Percentiles rank a stretch among this genome's conserved stretches.
Evolutionary conservation across 2,888 invertebrate species (phyloP).

Genomic region (Yponomeuta malinellus): DNA sequence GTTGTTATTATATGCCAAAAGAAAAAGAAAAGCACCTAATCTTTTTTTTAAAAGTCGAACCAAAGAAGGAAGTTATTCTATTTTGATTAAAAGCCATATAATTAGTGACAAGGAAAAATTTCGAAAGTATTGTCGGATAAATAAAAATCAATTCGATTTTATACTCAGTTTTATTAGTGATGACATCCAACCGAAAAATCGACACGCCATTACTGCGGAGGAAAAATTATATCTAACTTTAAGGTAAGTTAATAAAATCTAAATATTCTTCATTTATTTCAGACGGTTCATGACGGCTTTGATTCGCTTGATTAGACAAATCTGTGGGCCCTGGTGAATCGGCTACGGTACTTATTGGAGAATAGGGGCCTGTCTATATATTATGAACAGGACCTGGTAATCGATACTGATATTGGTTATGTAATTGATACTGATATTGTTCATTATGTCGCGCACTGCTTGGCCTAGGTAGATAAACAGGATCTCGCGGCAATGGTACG

Average conservation of each 20-base stretch:
- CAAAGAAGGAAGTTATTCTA: too few relatives aligned
- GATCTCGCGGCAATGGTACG: background rate
- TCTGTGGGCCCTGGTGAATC: constrained; percentile 17
- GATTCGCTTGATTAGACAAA: constrained; percentile 12
- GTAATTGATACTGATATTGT: background rate
- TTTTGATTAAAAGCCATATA: too few relatives aligned
- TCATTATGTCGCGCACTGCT: constrained; percentile 6
- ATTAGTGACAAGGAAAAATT: too few relatives aligned
- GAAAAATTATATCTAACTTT: constrained; percentile 15
- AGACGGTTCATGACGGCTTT: background rate
- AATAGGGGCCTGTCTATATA: background rate
- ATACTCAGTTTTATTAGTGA: too few relatives aligned
- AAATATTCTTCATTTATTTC: background rate
- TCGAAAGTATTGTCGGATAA: too few relatives aligned
- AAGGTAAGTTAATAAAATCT: constrained; percentile 13
- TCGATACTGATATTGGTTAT: too few relatives aligned
- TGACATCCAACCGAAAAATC: too few relatives aligned
- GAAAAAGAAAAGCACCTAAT: too few relatives aligned
- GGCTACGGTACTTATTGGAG: constrained; percentile 15
- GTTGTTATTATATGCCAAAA: too few relatives aligned
- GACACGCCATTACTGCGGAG: constrained; percentile 13
- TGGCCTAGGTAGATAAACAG: constrained; percentile 16
- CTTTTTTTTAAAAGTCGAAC: too few relatives aligned
- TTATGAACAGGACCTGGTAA: too few relatives aligned
- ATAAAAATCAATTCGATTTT: too few relatives aligned